phyloP scores from a whole-genome alignment of 2,888 invertebrate genomes.

The Amphimallon solstitiale region DNA sequence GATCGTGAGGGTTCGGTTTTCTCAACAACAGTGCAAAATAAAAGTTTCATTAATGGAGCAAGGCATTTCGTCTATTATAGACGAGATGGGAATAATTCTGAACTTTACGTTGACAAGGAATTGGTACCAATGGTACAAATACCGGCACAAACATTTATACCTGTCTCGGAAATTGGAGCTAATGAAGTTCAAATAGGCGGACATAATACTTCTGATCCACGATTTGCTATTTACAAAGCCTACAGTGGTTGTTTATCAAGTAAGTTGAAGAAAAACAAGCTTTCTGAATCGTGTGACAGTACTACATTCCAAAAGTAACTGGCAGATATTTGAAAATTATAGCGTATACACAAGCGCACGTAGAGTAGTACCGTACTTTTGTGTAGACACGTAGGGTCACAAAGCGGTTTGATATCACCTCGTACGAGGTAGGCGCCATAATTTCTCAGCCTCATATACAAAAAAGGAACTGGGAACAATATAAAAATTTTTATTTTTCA shows the following conservation, averaged over 20 bases:
- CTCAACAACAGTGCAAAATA: constrained; percentile 79
- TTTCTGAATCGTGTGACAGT: too few relatives aligned
- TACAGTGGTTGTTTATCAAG: constrained; percentile 92
- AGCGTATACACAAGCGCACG: too few relatives aligned
- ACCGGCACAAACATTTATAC: constrained; percentile 74
- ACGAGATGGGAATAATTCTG: constrained; percentile 77
- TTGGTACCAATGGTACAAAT: constrained; percentile 76
- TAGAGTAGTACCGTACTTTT: too few relatives aligned
- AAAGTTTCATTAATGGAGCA: constrained; percentile 84
- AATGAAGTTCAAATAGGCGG: constrained; percentile 90
- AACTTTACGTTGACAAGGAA: constrained; percentile 79
- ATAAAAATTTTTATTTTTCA: too few relatives aligned
- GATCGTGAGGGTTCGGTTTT: constrained; percentile 80
- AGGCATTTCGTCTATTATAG: constrained; percentile 80
- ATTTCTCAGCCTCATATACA: too few relatives aligned
- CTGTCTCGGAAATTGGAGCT: constrained; percentile 74
- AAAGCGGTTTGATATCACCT: too few relatives aligned
- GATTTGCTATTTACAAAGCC: constrained; percentile 84
- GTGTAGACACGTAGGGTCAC: too few relatives aligned
- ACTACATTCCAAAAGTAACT: too few relatives aligned
- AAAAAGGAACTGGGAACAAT: too few relatives aligned
- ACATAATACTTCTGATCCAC: constrained; percentile 83
- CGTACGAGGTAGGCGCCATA: too few relatives aligned
- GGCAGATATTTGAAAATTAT: too few relatives aligned
- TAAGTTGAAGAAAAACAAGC: constrained; percentile 65